These are phyloP conservation scores for Boulengeromyrus knoepffleri DNA, from an alignment of 2,113 vertebrate species.

Conservation along the genomic window DNA sequence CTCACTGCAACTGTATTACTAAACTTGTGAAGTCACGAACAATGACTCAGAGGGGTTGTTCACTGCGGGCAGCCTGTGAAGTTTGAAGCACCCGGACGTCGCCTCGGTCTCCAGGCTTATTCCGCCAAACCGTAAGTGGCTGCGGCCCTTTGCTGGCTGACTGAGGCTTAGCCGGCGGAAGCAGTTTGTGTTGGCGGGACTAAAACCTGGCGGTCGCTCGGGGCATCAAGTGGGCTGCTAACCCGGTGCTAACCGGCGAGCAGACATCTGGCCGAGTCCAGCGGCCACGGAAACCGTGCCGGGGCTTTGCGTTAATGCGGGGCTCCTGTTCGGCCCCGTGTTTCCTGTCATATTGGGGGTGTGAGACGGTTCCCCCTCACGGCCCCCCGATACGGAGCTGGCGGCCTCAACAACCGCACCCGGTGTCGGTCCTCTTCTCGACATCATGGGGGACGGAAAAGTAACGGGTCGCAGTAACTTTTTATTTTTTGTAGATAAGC, in stretches of 20 bases:
- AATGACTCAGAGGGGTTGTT: not conserved
- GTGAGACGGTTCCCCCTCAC: not conserved
- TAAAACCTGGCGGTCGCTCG: not conserved
- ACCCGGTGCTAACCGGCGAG: not conserved
- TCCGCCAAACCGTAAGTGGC: not conserved
- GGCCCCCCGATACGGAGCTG: too few relatives aligned
- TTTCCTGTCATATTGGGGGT: not conserved
- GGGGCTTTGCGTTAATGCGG: not conserved
- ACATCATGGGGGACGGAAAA: not conserved
- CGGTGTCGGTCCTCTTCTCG: not conserved
- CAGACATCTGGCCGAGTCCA: not conserved
- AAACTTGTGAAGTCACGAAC: not conserved
- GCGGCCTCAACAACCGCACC: not conserved
- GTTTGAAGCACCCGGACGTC: not conserved
- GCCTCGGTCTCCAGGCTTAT: not conserved
- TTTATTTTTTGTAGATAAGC: not conserved
- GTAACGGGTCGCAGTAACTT: not conserved
- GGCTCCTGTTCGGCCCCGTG: not conserved
- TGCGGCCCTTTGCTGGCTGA: not conserved
- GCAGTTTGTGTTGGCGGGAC: not conserved
- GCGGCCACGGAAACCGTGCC: not conserved
- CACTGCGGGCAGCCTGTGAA: not conserved
- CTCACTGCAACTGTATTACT: not conserved
- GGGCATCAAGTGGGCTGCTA: not conserved
- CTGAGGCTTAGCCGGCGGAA: not conserved